Conservation (phyloP, 1,140 invertebrate species). For the Stratiolaelaps scimitus region DNA sequence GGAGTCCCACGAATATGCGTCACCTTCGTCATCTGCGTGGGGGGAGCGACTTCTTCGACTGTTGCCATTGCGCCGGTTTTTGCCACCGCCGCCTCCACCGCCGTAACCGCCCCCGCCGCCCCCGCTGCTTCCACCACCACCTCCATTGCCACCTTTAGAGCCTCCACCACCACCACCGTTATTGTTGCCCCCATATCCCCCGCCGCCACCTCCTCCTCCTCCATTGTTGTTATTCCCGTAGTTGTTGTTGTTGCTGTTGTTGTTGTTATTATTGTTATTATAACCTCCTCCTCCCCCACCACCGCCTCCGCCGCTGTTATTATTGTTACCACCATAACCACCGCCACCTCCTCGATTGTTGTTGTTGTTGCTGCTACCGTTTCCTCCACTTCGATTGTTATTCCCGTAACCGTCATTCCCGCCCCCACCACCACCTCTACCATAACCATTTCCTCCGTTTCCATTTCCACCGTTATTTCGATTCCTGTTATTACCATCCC, state of each 20-base stretch:
- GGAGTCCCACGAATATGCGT: too few species aligned
- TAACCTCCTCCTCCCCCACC: not conserved
- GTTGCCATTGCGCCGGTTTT: not conserved
- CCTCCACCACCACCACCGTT: not conserved
- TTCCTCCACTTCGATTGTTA: too few species aligned
- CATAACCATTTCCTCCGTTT: too few species aligned
- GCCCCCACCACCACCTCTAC: not conserved
- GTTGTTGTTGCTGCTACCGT: not conserved
- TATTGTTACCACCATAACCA: not conserved
- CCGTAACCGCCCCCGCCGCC: not conserved
- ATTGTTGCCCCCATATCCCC: not conserved
- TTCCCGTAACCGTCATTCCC: conserved; percentile 13
- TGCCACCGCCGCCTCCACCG: not conserved
- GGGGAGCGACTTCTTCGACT: too few species aligned
- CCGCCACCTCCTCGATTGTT: not conserved
- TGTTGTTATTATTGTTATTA: too few species aligned
- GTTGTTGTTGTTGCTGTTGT: not conserved
- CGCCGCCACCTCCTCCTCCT: not conserved
- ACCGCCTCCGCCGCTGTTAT: not conserved
- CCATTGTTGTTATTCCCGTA: not conserved
- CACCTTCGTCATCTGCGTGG: too few species aligned
- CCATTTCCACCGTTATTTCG: too few species aligned
- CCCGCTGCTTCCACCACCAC: not conserved
- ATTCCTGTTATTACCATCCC: not conserved
- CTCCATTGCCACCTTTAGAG: not conserved